These are phyloP conservation scores for Cydia pomonella DNA, from an alignment of 1,140 invertebrate genomes.

Conservation along the genomic window DNA sequence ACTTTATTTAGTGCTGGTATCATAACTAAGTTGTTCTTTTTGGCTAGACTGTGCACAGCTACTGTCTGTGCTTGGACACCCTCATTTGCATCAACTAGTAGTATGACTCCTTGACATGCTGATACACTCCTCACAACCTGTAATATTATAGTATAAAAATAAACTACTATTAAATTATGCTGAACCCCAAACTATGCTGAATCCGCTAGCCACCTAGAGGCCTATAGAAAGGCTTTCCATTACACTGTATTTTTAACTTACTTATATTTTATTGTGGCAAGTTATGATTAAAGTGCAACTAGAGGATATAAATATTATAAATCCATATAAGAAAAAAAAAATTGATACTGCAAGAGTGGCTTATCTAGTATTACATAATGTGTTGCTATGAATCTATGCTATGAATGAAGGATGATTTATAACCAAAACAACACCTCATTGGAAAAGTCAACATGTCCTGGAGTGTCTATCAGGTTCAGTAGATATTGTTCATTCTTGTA, in stretches of 20 bases:
- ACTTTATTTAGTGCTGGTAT: conserved; percentile 99
- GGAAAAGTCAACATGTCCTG: conserved; percentile 99
- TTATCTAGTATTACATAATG: too few species aligned
- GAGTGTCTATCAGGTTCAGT: conserved; percentile 99
- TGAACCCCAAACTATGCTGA: too few species aligned
- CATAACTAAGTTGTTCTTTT: conserved; percentile 89
- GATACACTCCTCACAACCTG: conserved; percentile 90
- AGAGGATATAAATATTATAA: too few species aligned
- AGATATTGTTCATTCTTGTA: conserved; percentile 87
- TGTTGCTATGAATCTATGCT: background rate
- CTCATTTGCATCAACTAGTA: conserved; percentile 98
- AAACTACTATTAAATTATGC: background rate
- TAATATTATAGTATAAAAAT: conserved; percentile 36
- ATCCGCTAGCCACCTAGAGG: too few species aligned
- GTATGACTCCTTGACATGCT: conserved; percentile 96
- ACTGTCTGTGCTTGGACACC: conserved; percentile 99
- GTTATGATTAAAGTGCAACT: too few species aligned
- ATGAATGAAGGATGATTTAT: too few species aligned
- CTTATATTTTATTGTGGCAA: too few species aligned
- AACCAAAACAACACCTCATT: conserved; percentile 89
- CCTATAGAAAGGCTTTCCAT: too few species aligned
- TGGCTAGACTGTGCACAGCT: conserved; percentile 97
- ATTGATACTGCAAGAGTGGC: too few species aligned
- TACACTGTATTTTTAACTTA: too few species aligned
- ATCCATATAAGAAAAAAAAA: too few species aligned